Evolutionary conservation across 2,797 vertebrate species (phyloP).

Genomic region (Cuculus canorus): DNA sequence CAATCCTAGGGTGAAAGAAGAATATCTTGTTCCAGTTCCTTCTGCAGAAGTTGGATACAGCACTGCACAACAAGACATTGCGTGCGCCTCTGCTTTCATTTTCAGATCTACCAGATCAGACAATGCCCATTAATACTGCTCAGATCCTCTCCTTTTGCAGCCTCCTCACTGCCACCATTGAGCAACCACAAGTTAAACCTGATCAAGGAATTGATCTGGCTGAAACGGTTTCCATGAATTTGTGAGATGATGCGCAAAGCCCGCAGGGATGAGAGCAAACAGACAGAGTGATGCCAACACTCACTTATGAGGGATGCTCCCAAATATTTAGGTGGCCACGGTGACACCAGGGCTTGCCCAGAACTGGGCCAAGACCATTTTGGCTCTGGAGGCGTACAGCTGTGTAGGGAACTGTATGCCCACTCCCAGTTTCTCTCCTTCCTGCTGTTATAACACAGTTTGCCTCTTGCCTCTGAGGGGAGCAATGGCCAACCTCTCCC

Average conservation of each 20-base stretch:
- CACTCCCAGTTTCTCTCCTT: neutral
- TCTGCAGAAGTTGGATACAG: neutral
- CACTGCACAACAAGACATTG: rapidly evolving
- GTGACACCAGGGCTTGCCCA: neutral
- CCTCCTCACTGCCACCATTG: neutral
- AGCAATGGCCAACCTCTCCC: neutral
- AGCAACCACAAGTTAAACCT: neutral
- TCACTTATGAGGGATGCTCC: neutral
- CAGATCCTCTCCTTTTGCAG: neutral
- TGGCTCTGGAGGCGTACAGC: neutral
- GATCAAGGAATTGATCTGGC: neutral
- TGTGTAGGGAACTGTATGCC: neutral
- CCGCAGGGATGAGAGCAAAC: neutral
- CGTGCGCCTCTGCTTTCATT: neutral
- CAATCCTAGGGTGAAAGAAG: neutral
- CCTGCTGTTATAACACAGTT: neutral
- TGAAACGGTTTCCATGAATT: neutral
- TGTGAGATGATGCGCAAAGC: no score
- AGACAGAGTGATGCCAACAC: neutral
- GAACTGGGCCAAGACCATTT: neutral
- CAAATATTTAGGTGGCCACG: neutral
- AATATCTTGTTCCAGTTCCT: neutral
- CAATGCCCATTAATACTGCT: neutral
- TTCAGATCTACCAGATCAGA: neutral
- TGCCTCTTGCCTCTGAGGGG: neutral